Evolutionary conservation across 2,888 invertebrate species (phyloP).

Genomic region (Myopa testacea): DNA sequence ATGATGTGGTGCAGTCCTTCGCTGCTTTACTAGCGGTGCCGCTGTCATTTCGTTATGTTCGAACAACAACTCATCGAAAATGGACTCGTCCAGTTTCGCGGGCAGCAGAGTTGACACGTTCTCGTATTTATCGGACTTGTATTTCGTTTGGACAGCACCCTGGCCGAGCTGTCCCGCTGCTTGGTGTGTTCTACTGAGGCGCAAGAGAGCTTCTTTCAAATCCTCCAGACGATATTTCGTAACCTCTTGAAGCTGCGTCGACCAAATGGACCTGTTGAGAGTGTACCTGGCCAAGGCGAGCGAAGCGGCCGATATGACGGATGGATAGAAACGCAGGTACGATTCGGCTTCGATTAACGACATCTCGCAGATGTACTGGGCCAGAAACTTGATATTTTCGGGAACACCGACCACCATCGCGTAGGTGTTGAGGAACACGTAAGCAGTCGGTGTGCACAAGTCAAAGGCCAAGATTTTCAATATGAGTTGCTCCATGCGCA

Average conservation of each 20-base stretch:
- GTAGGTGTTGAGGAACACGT: constrained; percentile 86
- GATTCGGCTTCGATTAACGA: constrained; percentile 89
- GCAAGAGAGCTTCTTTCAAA: constrained; percentile 76
- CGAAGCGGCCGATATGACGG: constrained; percentile 83
- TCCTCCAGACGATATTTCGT: constrained; percentile 78
- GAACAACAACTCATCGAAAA: constrained; percentile 55
- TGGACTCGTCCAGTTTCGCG: constrained; percentile 55
- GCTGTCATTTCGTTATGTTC: constrained; percentile 52
- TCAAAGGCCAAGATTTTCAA: constrained; percentile 90
- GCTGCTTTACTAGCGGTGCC: constrained; percentile 42
- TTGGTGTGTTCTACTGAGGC: constrained; percentile 78
- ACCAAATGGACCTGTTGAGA: constrained; percentile 74
- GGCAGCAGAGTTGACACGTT: constrained; percentile 61
- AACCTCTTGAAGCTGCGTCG: constrained; percentile 72
- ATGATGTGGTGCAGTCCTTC: constrained; percentile 6
- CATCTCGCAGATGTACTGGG: constrained; percentile 87
- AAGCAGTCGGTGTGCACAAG: constrained; percentile 87
- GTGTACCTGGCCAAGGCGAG: constrained; percentile 85
- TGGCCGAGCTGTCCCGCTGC: constrained; percentile 78
- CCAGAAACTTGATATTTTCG: constrained; percentile 79
- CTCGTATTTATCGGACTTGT: constrained; percentile 76
- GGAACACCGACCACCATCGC: constrained; percentile 78
- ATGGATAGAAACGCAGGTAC: constrained; percentile 85
- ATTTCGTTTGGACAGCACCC: constrained; percentile 91
- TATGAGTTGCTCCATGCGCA: constrained; percentile 95